phyloP scores from a whole-genome alignment of 2,888 invertebrate genomes.

The Tipula unca region DNA sequence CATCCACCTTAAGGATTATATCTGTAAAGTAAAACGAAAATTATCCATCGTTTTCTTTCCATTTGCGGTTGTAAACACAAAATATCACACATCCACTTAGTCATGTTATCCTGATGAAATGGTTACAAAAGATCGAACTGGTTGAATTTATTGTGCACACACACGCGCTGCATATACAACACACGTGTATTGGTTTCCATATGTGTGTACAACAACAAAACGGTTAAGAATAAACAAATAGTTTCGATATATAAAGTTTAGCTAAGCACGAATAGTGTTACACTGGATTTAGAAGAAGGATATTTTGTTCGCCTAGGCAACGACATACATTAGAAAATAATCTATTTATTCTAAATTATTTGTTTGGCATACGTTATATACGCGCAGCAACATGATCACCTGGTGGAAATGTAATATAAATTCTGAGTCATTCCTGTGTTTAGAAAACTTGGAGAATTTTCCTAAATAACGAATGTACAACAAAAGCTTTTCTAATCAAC shows the following conservation, averaged over 20 bases:
- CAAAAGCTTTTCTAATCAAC: neutral
- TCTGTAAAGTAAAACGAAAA: neutral
- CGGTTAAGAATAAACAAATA: too few species aligned
- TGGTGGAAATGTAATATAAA: neutral
- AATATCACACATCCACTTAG: neutral
- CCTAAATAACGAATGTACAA: neutral
- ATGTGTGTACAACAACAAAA: neutral
- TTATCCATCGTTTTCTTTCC: neutral
- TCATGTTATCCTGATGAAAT: constrained; percentile 17
- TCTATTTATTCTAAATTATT: neutral
- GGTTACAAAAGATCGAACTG: constrained; percentile 20
- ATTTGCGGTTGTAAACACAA: neutral
- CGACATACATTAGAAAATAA: neutral
- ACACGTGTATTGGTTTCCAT: neutral
- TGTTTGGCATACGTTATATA: neutral
- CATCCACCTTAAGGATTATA: neutral
- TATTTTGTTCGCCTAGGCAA: neutral
- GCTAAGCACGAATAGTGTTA: neutral
- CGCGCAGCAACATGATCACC: neutral
- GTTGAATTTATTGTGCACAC: neutral
- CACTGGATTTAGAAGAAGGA: neutral
- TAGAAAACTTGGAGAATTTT: neutral
- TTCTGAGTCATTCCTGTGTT: neutral
- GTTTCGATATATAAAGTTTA: neutral
- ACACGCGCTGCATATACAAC: neutral